Base-by-base conservation (phyloP, 64 coral and sea anemone species). In the Montipora foliosa region DNA sequence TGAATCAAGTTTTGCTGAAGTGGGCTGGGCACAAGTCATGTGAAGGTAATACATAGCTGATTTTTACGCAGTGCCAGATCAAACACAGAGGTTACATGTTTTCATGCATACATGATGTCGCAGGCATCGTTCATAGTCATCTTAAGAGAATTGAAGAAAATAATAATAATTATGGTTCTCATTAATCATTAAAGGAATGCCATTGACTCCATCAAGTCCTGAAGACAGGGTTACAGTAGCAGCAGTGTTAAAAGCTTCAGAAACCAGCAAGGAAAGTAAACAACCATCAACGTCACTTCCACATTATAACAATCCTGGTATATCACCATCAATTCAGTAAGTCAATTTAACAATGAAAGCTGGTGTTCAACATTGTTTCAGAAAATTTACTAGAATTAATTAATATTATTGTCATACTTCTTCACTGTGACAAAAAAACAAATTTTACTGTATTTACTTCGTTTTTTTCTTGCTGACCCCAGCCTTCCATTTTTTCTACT, bases 1-100 rank as follows among this genome's bases (percentile, higher is more conserved):
- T 93, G 44, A 93, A 79, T 88, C 83, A 93, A 25, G 62, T 93
- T 19, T 74, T 93, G 59, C 22, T 93, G 62, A 93, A 88, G 68
- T 93, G 75, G 80, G 92, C 92, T 79, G 84, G 85, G 80, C 80
- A 76, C 22, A 93, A 79, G 77, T 64, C 84, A 22, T 88, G 80
- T 25, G 87, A 88, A 93, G 92, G 92, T 88, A 79, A 55, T 3
- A 29, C 13, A 37, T 8, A 3, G 2, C 10, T 84, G 8, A 44
- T 57, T 11, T 8, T 57, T 6, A 8, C 11, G 53, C 53, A 57
- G 11, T 57, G 53, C 53, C 11, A 11, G 6, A 57, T 8, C 1
- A 57, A 57, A 8, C 11, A 57, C 53, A 1, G 3, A 6, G 11
- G 6, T 57, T 57, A 8, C 0, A 57, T 57, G 53, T 57, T 67